Evolutionary conservation across 2,797 vertebrate species (phyloP), one percentile per base, ranked within the genome.

Genomic region (Phrynocephalus guinanensis): DNA sequence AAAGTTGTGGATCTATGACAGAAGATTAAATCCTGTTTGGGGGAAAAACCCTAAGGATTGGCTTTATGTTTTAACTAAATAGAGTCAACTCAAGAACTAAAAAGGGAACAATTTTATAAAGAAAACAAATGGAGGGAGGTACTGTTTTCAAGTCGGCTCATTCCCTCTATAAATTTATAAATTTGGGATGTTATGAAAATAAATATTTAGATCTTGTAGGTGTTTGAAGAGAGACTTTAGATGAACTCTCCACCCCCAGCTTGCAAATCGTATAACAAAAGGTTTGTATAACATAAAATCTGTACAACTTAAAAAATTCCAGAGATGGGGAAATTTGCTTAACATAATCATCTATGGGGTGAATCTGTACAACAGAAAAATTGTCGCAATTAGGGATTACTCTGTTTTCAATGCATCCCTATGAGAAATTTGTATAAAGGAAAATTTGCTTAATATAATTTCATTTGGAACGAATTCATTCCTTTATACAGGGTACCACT

Each of bases 11-110:
- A 67, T 87, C 91, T 83, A 73, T 93, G 85, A 89, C 88, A 81
- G 68, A 85, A 82, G 89, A 91, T 88, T 89, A 93, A 93, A 92
- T 71, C 88, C 79, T 48, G 73, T 83, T 88, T 66, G 78, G 86
- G 38, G 38, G 33, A 81, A 84, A 79, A 9, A 18, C 15, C 5
- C n/a, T 67, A 91, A 83, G 87, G 72, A 84, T 72, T 56, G 86
- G 52, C 86, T 86, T 90, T 70, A 66, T n/a, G 52, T 94, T 82
- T 84, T 87, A 91, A 90, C 82, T 30, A 82, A 91, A 38, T 22
- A 79, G 78, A 90, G 24, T 22, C 81, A 88, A 72, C 86, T 60
- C 50, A 44, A 1, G 68, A 83, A 84, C 78, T 80, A 88, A 60
- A 44, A 92, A 92, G 91, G 73, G 78, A 48, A 83, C 73, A 52